Conservation (phyloP, 2,797 vertebrate genomes). For the Echiichthys vipera region DNA sequence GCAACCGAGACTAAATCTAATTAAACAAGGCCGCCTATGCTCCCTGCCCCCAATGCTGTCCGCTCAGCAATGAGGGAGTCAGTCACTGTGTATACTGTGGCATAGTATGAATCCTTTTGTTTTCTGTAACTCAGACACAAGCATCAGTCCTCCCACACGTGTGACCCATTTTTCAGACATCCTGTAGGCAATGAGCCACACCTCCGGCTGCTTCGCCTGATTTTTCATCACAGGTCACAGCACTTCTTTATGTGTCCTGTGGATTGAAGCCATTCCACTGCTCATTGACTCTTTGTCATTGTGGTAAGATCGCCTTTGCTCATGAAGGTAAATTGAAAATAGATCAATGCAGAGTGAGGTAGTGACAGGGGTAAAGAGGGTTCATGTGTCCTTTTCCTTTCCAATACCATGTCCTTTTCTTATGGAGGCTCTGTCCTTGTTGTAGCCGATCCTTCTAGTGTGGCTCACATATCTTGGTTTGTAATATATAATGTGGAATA, state of each 20-base stretch:
- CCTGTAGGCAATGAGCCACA: slow-evolving; percentile 73
- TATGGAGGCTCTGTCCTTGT: slow-evolving; percentile 26
- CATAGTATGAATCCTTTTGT: slow-evolving; percentile 62
- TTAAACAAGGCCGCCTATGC: slow-evolving; percentile 66
- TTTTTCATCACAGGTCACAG: slow-evolving; percentile 69
- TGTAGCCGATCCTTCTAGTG: slow-evolving; percentile 23
- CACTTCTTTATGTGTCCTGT: slow-evolving; percentile 44
- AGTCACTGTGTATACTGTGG: slow-evolving; percentile 35
- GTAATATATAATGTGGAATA: slow-evolving; percentile 5
- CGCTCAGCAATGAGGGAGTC: slow-evolving; percentile 35
- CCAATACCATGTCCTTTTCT: slow-evolving; percentile 36
- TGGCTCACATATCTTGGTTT: background rate
- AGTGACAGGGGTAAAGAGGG: slow-evolving; percentile 37
- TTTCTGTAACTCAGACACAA: slow-evolving; percentile 65
- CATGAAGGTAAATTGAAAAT: slow-evolving; percentile 55
- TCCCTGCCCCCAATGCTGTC: slow-evolving; percentile 51
- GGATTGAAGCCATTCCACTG: slow-evolving; percentile 36
- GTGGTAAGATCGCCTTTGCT: slow-evolving; percentile 56
- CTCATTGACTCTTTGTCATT: slow-evolving; percentile 60
- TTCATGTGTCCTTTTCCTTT: slow-evolving; percentile 41
- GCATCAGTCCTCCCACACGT: slow-evolving; percentile 63
- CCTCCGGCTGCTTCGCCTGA: slow-evolving; percentile 62
- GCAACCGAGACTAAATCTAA: slow-evolving; percentile 76
- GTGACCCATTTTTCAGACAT: slow-evolving; percentile 78
- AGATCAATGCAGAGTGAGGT: slow-evolving; percentile 58